Evolutionary conservation across 2,797 vertebrate species (phyloP).

Genomic region (Oreortyx pictus): DNA sequence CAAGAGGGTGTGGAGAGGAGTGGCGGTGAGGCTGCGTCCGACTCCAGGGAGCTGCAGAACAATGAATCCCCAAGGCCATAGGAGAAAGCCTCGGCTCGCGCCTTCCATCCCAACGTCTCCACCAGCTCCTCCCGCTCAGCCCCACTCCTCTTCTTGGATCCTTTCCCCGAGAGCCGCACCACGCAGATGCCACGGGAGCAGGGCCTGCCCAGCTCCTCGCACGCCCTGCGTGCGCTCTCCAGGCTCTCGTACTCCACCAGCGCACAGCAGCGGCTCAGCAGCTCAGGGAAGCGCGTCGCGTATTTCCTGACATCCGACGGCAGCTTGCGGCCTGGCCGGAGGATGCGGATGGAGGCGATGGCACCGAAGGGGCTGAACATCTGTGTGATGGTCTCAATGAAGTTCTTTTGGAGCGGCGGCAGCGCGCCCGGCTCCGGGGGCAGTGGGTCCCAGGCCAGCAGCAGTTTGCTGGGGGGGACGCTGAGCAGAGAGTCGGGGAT

Average conservation of each 20-base stretch:
- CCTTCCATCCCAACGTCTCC: neutral
- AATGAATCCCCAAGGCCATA: slow-evolving; percentile 28
- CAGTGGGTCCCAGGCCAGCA: slow-evolving; percentile 82
- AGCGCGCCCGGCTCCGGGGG: neutral
- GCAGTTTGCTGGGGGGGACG: slow-evolving; percentile 81
- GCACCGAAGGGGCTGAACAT: slow-evolving; percentile 76
- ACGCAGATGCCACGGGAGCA: slow-evolving; percentile 58
- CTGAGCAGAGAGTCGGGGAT: slow-evolving; percentile 81
- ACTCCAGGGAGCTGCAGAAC: slow-evolving; percentile 45
- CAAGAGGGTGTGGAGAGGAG: neutral
- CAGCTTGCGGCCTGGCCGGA: slow-evolving; percentile 82
- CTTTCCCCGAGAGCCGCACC: slow-evolving; percentile 70
- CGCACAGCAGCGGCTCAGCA: slow-evolving; percentile 79
- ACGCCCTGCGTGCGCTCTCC: slow-evolving; percentile 77
- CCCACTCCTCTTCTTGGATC: slow-evolving; percentile 66
- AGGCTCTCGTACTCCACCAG: slow-evolving; percentile 84
- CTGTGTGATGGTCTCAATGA: slow-evolving; percentile 76
- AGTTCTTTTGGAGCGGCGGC: neutral
- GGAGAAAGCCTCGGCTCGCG: neutral
- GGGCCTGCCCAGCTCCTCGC: slow-evolving; percentile 37
- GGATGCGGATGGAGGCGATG: slow-evolving; percentile 79
- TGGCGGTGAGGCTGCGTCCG: neutral
- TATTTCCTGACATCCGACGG: slow-evolving; percentile 80
- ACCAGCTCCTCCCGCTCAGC: neutral
- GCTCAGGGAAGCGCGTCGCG: slow-evolving; percentile 73